Base-by-base conservation (phyloP, 2,113 vertebrate species). In the Cathartes aura region DNA sequence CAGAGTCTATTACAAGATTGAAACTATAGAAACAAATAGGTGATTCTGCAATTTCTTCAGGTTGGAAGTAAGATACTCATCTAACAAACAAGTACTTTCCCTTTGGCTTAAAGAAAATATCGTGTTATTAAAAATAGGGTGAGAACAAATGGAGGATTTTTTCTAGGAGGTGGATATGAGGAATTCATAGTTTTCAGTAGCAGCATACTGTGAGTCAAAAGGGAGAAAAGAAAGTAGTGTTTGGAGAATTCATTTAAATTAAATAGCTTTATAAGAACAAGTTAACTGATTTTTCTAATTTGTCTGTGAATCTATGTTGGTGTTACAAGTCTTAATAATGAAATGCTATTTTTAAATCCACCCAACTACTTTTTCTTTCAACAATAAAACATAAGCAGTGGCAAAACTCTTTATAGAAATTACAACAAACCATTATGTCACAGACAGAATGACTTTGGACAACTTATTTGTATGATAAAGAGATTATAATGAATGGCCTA, bases 121-220 rank as follows among this genome's bases (percentile, higher is more conserved):
- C 0, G 5, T 34, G 15, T 14, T 36, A n/a, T 22, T 55, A 86
- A 66, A 85, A 56, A 75, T 23, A 67, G 3, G 0, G 7, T 36
- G 20, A 32, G 18, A 79, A 73, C 4, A 82, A 92, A 79, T 26
- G 26, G 4, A 59, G 1, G 5, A 27, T 29, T 19, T n/a, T 87
- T 87, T 76, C 38, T 59, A 68, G 22, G 32, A 64, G 12, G 6
- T 13, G 12, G 14, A 29, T 47, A 32, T 20, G 20, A 79, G 5
- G 3, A 47, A 88, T 52, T 67, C 2, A 75, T 27, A n/a, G 32
- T 72, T 90, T 87, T 63, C n/a, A 56, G 11, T 15, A 45, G 40
- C 9, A 64, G 2, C 15, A 22, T 14, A 36, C 11, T 30, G 13
- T 6, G 13, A 76, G 19, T 86, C 11, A 62, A 58, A 88, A 63